These are phyloP conservation scores for Otis tarda DNA, from an alignment of 2,113 vertebrate species.

Conservation along the genomic window DNA sequence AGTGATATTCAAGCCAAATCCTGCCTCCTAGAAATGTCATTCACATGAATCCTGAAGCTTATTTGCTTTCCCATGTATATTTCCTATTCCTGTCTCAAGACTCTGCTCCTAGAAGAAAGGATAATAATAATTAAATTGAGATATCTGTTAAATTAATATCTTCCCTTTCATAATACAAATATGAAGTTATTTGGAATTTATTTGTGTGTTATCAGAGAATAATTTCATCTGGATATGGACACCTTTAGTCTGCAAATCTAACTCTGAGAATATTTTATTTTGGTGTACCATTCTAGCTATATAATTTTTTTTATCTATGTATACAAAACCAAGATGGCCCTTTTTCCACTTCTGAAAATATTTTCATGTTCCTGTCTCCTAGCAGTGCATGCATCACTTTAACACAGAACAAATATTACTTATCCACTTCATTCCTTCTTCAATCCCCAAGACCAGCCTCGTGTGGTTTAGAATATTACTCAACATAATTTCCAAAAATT, in stretches of 20 bases:
- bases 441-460: neutral
- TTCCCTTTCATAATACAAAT: neutral
- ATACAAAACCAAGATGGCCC: neutral
- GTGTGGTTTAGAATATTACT: neutral
- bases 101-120: neutral
- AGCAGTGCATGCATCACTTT: neutral
- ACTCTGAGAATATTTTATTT: neutral
- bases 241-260: neutral
- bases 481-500: neutral
- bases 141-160: neutral
- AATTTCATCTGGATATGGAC: neutral
- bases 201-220: neutral
- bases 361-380: neutral
- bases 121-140: neutral
- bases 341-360: neutral
- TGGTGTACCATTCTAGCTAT: neutral
- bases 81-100: neutral
- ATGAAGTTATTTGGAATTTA: neutral
- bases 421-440: neutral
- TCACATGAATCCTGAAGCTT: neutral
- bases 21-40: neutral
- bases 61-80: neutral
- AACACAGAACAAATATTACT: neutral
- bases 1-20: neutral
- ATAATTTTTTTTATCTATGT: neutral